Conservation (phyloP, 53 echinoderm and acorn worm species). For the Apostichopus leukothele region DNA sequence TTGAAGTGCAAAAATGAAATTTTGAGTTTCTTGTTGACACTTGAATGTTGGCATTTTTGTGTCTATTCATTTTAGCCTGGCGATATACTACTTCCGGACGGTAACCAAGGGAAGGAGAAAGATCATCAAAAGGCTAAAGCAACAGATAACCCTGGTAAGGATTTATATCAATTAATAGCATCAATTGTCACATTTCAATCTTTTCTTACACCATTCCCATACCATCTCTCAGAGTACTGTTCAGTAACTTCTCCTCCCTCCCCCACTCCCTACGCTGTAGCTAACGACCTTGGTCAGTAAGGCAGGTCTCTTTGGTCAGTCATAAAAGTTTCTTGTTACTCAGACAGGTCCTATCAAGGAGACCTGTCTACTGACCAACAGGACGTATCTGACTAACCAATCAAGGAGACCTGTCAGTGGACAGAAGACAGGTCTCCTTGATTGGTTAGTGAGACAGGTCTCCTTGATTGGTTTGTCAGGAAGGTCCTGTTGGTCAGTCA, state of each 20-base stretch:
- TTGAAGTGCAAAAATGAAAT: no score
- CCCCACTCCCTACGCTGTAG: no score
- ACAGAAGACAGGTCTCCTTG: not conserved
- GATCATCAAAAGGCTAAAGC: conserved; percentile 81
- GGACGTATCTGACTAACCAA: no score
- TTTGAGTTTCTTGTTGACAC: no score
- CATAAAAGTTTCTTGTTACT: not conserved
- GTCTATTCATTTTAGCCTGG: conserved; percentile 57
- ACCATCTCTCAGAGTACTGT: no score
- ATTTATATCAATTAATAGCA: not conserved
- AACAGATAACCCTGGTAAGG: conserved; percentile 89
- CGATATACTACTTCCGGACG: conserved; percentile 87
- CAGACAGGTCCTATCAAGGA: not conserved
- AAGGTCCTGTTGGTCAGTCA: no score
- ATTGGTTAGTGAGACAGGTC: not conserved
- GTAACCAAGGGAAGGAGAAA: conserved; percentile 70
- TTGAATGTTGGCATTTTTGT: not conserved
- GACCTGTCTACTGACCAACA: no score
- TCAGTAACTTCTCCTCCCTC: no score
- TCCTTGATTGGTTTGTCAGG: not conserved
- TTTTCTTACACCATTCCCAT: no score
- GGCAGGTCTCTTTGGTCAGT: not conserved
- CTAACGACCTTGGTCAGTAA: not conserved
- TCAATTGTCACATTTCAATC: no score
- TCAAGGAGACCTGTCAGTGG: not conserved